Base-by-base conservation (phyloP, 1,140 invertebrate species). In the Pentalonia nigronervosa region DNA sequence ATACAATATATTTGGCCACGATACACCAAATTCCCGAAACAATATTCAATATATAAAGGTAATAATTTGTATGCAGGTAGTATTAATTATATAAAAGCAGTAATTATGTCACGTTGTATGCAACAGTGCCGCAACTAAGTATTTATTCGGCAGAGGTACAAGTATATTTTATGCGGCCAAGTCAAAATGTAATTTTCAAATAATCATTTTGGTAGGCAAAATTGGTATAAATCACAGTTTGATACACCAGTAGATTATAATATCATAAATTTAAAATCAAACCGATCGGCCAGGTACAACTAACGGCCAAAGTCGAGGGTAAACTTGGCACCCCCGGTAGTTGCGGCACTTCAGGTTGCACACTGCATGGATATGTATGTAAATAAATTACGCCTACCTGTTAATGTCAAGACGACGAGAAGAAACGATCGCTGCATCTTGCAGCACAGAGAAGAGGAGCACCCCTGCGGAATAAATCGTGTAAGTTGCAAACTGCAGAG, bases 371-470 rank as follows among this genome's bases (percentile, higher is more conserved):
- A 7, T 67, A n/a, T 14, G 25, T n/a, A 67, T 76, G 11, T n/a
- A n/a, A n/a, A 76, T 17, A 76, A 76, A 34, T 34, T n/a, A 34
- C 14, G 17, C 60, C n/a, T 47, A 90, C 91, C 91, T 48, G 91
- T 50, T n/a, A 41, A 48, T 17, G 76, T 34, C 23, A 84, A 92
- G 67, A 92, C 67, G 47, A 83, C 67, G 41, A 84, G n/a, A 50
- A 92, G 47, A 17, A 41, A 23, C 25, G 50, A 92, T 23, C 30
- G 91, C 67, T 30, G 67, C 91, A 92, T 92, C 9, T 67, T 91
- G 90, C 56, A 91, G 45, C 48, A 23, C 50, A 91, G 30, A 47
- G 20, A 91, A 91, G 36, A 86, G 20, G 60, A 86, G 60, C 41
- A 92, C 20, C n/a, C 20, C 76, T 50, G 20, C 21, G 36, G 34